Percentiles rank a stretch among this genome's conserved stretches.
Evolutionary conservation across 2,888 invertebrate genomes (phyloP).

Genomic region (Caenorhabditis virilis): DNA sequence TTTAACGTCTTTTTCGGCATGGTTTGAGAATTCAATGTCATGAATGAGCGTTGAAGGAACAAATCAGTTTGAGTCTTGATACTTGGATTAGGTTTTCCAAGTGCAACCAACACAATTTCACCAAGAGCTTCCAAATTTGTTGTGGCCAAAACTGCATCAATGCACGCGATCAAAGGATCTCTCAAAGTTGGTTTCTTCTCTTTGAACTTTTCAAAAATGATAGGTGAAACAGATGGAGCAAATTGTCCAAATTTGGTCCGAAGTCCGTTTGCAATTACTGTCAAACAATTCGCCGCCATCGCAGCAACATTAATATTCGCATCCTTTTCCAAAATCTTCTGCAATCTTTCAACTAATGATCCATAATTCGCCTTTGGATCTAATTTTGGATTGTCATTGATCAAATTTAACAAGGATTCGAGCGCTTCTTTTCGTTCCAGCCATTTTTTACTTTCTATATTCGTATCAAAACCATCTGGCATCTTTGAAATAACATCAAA

Average conservation of each 20-base stretch:
- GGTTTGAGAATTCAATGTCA: slow-evolving; percentile 53
- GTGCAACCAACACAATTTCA: slow-evolving; percentile 83
- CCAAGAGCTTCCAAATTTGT: slow-evolving; percentile 73
- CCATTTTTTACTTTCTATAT: slow-evolving; percentile 90
- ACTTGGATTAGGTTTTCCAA: slow-evolving; percentile 74
- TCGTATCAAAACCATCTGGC: slow-evolving; percentile 92
- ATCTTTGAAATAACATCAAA: slow-evolving; percentile 90
- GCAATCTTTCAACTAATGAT: slow-evolving; percentile 84
- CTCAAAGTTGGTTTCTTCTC: slow-evolving; percentile 94
- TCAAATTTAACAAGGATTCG: slow-evolving; percentile 73
- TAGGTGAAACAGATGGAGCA: slow-evolving; percentile 63
- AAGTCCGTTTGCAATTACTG: slow-evolving; percentile 82
- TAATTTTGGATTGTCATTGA: slow-evolving; percentile 81
- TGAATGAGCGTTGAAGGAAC: slow-evolving; percentile 54
- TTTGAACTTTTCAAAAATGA: slow-evolving; percentile 91
- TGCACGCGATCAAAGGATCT: slow-evolving; percentile 82
- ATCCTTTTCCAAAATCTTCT: slow-evolving; percentile 91
- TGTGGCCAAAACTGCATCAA: slow-evolving; percentile 76
- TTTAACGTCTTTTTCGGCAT: slow-evolving; percentile 72
- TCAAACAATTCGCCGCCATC: slow-evolving; percentile 82
- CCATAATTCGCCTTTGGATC: slow-evolving; percentile 87
- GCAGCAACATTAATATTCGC: slow-evolving; percentile 91
- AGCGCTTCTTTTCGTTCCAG: slow-evolving; percentile 82
- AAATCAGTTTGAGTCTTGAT: slow-evolving; percentile 70
- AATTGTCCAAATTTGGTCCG: slow-evolving; percentile 71